A percentile compares a stretch with the other conserved stretches of the same genome.
phyloP scores from a whole-genome alignment of 2,113 vertebrate species.

The Orientallactaga bullata region DNA sequence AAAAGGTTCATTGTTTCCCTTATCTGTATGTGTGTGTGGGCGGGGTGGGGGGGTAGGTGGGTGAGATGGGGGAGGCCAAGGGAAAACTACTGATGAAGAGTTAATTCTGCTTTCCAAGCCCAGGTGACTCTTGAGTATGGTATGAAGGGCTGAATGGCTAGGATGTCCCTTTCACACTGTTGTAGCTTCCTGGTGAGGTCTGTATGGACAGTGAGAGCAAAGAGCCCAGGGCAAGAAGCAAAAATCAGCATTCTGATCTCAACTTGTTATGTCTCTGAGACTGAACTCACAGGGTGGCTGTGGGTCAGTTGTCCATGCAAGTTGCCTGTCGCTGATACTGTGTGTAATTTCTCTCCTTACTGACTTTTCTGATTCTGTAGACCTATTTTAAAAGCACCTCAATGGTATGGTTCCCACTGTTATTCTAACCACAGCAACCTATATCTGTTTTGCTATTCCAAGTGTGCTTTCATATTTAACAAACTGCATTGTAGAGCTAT shows the following conservation, averaged over 20 bases:
- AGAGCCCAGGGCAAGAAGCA: not conserved
- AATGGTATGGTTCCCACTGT: not conserved
- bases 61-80: not conserved
- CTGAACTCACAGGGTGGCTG: not conserved
- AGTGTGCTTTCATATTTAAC: constrained; percentile 8
- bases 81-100: not conserved
- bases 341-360: not conserved
- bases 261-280: not conserved
- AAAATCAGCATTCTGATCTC: not conserved
- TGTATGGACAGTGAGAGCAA: not conserved
- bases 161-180: not conserved
- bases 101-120: not conserved
- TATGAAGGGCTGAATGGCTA: not conserved
- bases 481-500: not conserved
- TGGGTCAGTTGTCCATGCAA: not conserved
- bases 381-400: not conserved
- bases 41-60: too few relatives aligned
- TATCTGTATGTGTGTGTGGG: not conserved
- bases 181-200: not conserved
- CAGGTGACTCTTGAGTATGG: not conserved
- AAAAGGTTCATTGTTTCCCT: not conserved
- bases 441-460: not conserved
- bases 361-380: not conserved
- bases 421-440: not conserved
- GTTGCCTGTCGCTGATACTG: not conserved